Percentiles rank a stretch among this genome's conserved stretches.
Conservation (phyloP, 2,113 vertebrate species). For the Mungos mungo region DNA sequence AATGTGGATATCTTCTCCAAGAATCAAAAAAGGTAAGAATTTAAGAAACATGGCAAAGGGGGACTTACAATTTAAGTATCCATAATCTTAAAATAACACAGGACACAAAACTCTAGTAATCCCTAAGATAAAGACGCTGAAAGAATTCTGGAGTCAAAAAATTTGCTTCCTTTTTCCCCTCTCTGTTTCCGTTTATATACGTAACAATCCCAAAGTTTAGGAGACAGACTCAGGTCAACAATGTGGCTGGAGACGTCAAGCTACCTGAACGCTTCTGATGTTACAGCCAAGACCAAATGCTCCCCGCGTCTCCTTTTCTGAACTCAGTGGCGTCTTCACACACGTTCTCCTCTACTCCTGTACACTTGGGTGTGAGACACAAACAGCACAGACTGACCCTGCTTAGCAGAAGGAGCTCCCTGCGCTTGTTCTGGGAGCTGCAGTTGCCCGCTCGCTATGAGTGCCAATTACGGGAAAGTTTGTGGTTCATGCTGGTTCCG, state of each 20-base stretch:
- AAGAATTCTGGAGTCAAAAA: constrained; percentile 23
- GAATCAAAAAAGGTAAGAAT: not conserved
- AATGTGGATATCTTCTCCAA: not conserved
- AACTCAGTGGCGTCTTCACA: not conserved
- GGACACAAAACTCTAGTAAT: not conserved
- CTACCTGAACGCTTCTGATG: not conserved
- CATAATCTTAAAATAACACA: constrained; percentile 4
- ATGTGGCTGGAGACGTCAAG: not conserved
- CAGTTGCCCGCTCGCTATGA: not conserved
- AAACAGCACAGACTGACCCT: not conserved
- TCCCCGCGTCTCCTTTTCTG: not conserved
- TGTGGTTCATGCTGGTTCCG: not conserved
- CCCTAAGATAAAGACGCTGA: not conserved
- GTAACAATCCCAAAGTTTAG: not conserved
- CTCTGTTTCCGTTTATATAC: constrained; percentile 17
- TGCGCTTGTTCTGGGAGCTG: not conserved
- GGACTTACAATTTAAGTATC: not conserved
- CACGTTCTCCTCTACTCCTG: not conserved
- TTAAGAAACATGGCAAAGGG: constrained; percentile 4
- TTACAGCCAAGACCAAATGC: not conserved
- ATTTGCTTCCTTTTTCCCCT: not conserved
- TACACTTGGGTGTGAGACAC: not conserved
- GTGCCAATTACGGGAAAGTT: not conserved
- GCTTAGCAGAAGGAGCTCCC: not conserved
- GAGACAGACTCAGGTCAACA: not conserved